phyloP scores from a whole-genome alignment of 1,140 invertebrate genomes.

The Pseudomyrmex gracilis region DNA sequence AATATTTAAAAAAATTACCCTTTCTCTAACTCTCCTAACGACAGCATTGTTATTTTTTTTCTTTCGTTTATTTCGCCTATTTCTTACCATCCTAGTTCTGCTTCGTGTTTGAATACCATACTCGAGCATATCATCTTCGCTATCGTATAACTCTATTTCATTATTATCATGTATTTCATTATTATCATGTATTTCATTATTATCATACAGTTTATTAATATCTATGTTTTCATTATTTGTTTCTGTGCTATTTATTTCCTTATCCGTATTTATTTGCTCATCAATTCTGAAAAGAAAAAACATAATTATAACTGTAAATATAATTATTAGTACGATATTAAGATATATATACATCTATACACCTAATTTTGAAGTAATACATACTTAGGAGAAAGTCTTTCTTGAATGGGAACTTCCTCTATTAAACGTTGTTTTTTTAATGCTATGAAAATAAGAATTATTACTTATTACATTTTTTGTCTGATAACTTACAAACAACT shows the following conservation, averaged over 20 bases:
- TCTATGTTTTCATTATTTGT: neutral
- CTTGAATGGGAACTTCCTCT: neutral
- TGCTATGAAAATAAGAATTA: slow-evolving; percentile 31
- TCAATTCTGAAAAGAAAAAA: slow-evolving; percentile 43
- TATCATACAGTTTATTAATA: too few species aligned
- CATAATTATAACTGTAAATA: neutral
- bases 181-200: neutral
- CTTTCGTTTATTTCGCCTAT: neutral
- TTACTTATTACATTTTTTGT: neutral
- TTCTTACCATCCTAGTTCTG: slow-evolving; percentile 32
- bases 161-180: neutral
- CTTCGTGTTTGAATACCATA: slow-evolving; percentile 44
- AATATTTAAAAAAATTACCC: slow-evolving; percentile 20
- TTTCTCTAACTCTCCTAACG: neutral
- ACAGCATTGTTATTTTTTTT: neutral
- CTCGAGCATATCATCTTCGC: neutral
- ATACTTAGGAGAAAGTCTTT: neutral
- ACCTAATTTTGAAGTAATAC: neutral
- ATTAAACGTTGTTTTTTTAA: slow-evolving; percentile 26
- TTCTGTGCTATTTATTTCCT: neutral
- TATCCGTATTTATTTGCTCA: neutral
- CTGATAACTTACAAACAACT: neutral
- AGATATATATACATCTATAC: too few species aligned
- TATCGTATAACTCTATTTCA: neutral
- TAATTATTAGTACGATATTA: neutral